Evolutionary conservation across 1,140 invertebrate species (phyloP).

Genomic region (Heterodera schachtii): DNA sequence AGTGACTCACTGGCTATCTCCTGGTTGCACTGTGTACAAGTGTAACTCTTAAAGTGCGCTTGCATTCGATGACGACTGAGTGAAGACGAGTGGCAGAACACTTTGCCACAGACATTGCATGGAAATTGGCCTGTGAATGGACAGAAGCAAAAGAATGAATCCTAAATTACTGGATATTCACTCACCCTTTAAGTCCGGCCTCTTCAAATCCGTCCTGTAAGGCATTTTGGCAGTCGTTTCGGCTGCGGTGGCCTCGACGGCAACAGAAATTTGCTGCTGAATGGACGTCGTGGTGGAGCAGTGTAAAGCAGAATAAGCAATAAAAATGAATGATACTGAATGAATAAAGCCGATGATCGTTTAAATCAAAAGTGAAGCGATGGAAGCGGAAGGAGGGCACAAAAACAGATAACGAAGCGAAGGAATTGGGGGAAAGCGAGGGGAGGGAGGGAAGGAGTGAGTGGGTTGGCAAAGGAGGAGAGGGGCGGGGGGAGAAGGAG

Average conservation of each 20-base stretch:
- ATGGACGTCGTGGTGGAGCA: conserved; percentile 12
- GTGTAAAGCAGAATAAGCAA: conserved; percentile 20
- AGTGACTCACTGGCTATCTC: conserved; percentile 64
- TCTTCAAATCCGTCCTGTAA: conserved; percentile 59
- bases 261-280: conserved; percentile 13
- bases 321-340: neutral
- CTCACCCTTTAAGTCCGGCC: conserved; percentile 64
- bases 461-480: neutral
- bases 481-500: neutral
- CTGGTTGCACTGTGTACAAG: conserved; percentile 63
- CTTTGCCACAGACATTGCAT: conserved; percentile 62
- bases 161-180: conserved; percentile 2
- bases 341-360: neutral
- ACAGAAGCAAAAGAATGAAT: neutral
- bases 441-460: neutral
- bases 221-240: conserved; percentile 31
- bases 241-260: conserved; percentile 6
- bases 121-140: conserved; percentile 59
- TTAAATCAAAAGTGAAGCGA: neutral
- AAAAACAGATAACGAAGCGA: neutral
- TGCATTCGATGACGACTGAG: conserved; percentile 65
- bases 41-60: conserved; percentile 65
- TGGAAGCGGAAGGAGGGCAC: neutral
- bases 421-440: neutral
- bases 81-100: conserved; percentile 65